A percentile compares a stretch with the other conserved stretches of the same genome.
Conservation (phyloP, 2,888 invertebrate genomes). For the Eumerus sabulonum region DNA sequence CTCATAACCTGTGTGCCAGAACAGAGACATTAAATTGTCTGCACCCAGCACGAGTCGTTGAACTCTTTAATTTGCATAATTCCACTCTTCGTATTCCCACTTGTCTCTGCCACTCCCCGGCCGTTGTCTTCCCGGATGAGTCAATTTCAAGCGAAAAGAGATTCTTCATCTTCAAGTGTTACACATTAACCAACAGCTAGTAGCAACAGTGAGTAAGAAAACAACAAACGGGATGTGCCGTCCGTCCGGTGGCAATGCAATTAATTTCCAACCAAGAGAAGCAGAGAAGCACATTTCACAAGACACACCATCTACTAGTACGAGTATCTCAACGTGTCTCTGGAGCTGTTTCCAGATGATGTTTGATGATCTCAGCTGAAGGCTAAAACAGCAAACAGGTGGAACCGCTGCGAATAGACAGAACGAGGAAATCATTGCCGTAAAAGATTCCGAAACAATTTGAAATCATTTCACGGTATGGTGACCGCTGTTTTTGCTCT, state of each 20-base stretch:
- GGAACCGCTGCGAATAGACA: conserved; percentile 45
- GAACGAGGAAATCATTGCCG: conserved; percentile 60
- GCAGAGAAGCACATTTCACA: conserved; percentile 42
- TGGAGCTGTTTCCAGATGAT: not conserved
- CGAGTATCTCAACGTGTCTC: not conserved
- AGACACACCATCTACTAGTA: conserved; percentile 19
- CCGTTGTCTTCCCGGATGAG: conserved; percentile 35
- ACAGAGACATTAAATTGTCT: conserved; percentile 15
- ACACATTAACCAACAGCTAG: conserved; percentile 53
- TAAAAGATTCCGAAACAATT: conserved; percentile 61
- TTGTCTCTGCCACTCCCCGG: not conserved
- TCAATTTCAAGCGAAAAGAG: conserved; percentile 29
- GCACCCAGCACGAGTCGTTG: conserved; percentile 52
- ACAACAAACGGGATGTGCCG: not conserved
- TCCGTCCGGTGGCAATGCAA: conserved; percentile 60
- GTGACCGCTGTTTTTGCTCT: conserved; percentile 34
- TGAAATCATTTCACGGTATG: conserved; percentile 63
- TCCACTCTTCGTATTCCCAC: conserved; percentile 39
- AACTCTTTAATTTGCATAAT: conserved; percentile 65
- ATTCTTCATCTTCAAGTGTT: conserved; percentile 44
- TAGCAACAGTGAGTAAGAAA: not conserved
- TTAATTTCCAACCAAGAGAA: conserved; percentile 50
- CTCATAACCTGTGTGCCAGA: conserved; percentile 6
- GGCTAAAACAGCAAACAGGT: conserved; percentile 48
- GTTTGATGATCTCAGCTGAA: conserved; percentile 41